These are phyloP conservation scores for Suricata suricatta DNA, from an alignment of 2,113 vertebrate genomes.

Conservation along the genomic window DNA sequence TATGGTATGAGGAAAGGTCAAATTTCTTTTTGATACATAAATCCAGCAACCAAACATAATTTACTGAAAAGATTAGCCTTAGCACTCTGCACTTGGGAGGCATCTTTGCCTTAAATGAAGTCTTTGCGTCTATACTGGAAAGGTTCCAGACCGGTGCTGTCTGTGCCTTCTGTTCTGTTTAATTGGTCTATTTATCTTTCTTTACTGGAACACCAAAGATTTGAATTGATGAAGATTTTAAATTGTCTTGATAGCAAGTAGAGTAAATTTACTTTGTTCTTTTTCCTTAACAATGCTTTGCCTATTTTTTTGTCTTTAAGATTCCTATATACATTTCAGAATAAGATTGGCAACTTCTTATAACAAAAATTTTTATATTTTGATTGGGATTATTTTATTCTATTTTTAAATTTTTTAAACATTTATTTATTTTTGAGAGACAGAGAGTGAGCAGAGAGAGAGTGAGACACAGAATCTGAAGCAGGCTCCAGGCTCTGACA, in stretches of 20 bases:
- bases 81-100: neutral
- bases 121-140: neutral
- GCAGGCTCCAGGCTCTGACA: too few relatives aligned
- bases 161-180: neutral
- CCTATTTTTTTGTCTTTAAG: neutral
- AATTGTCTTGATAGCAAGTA: neutral
- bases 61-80: neutral
- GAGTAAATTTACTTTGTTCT: neutral
- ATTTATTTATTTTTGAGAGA: too few relatives aligned
- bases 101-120: neutral
- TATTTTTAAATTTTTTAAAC: too few relatives aligned
- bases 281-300: neutral
- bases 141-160: neutral
- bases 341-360: neutral
- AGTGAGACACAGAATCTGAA: too few relatives aligned
- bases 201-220: neutral
- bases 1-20: neutral
- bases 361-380: constrained; percentile 5
- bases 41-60: neutral
- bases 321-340: neutral
- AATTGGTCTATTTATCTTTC: neutral
- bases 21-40: neutral
- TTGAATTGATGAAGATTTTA: constrained; percentile 3
- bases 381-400: neutral
- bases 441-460: too few relatives aligned